Conservation (phyloP, 2,888 invertebrate genomes). For the Argyresthia albistria region DNA sequence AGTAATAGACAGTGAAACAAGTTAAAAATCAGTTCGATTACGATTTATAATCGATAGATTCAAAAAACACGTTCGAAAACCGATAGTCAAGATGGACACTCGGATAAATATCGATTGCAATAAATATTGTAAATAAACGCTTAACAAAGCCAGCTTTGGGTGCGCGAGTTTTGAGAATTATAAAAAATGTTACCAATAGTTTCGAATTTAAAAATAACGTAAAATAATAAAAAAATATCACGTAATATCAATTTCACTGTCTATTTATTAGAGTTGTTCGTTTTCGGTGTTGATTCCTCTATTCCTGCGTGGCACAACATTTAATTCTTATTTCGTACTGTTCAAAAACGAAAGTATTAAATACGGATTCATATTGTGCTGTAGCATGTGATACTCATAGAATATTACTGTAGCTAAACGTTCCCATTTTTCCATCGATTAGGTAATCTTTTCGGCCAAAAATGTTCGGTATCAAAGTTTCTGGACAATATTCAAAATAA, state of each 20-base stretch:
- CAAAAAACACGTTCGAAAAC: slow-evolving; percentile 10
- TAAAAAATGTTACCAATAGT: slow-evolving; percentile 43
- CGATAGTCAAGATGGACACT: slow-evolving; percentile 4
- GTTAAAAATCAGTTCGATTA: slow-evolving; percentile 15
- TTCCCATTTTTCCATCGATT: slow-evolving; percentile 17
- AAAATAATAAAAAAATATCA: slow-evolving; percentile 45
- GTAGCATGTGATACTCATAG: slow-evolving; percentile 67
- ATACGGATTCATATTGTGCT: neutral
- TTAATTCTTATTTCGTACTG: slow-evolving; percentile 50
- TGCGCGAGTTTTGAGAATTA: slow-evolving; percentile 35
- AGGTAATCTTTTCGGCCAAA: too few species aligned
- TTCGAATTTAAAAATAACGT: slow-evolving; percentile 54
- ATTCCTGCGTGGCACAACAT: slow-evolving; percentile 35
- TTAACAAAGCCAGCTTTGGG: slow-evolving; percentile 44
- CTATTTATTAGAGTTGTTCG: slow-evolving; percentile 63
- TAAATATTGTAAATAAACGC: slow-evolving; percentile 65
- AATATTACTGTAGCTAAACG: slow-evolving; percentile 40
- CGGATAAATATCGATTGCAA: slow-evolving; percentile 53
- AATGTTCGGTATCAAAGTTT: too few species aligned
- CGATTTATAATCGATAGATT: neutral
- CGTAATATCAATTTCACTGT: slow-evolving; percentile 71
- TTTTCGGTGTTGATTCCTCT: slow-evolving; percentile 72
- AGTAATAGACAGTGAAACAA: slow-evolving; percentile 65
- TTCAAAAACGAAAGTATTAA: neutral
- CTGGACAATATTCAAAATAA: too few species aligned